These are phyloP conservation scores for Catagonus wagneri DNA, from an alignment of 2,113 vertebrate genomes.

Conservation along the genomic window DNA sequence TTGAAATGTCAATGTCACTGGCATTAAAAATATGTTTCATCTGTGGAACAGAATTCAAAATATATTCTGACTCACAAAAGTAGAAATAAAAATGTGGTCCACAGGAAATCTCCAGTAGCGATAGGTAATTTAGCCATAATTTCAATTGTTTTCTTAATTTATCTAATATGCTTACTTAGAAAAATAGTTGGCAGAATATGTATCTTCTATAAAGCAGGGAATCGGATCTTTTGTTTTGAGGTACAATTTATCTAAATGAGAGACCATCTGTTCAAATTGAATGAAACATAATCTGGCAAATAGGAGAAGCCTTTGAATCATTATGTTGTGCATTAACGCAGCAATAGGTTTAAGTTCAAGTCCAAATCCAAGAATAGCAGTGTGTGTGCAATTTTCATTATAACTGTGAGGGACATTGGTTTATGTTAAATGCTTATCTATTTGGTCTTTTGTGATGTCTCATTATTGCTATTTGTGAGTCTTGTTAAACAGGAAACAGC, in stretches of 20 bases:
- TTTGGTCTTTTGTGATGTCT: neutral
- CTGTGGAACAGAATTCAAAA: neutral
- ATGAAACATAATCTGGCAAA: constrained; percentile 59
- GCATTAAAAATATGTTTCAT: constrained; percentile 32
- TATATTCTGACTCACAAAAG: neutral
- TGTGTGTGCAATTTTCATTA: neutral
- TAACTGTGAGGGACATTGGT: neutral
- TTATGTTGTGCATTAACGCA: constrained; percentile 16
- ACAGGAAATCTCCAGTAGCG: neutral
- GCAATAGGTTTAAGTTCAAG: constrained; percentile 46
- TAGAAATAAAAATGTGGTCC: neutral
- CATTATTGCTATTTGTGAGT: neutral
- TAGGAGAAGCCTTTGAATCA: constrained; percentile 11
- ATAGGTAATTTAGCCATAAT: neutral
- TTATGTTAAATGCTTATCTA: neutral
- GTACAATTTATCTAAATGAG: constrained; percentile 60
- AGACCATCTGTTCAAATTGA: constrained; percentile 55
- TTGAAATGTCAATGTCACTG: constrained; percentile 38
- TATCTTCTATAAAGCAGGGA: neutral
- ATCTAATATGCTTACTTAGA: constrained; percentile 15
- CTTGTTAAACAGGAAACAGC: constrained; percentile 3
- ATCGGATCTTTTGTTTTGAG: constrained; percentile 60
- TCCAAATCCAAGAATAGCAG: constrained; percentile 47
- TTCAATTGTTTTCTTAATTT: neutral
- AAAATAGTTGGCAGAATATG: constrained; percentile 8